These are phyloP conservation scores for Urocynchramus pylzowi DNA, from an alignment of 2,113 vertebrate genomes.

Conservation along the genomic window DNA sequence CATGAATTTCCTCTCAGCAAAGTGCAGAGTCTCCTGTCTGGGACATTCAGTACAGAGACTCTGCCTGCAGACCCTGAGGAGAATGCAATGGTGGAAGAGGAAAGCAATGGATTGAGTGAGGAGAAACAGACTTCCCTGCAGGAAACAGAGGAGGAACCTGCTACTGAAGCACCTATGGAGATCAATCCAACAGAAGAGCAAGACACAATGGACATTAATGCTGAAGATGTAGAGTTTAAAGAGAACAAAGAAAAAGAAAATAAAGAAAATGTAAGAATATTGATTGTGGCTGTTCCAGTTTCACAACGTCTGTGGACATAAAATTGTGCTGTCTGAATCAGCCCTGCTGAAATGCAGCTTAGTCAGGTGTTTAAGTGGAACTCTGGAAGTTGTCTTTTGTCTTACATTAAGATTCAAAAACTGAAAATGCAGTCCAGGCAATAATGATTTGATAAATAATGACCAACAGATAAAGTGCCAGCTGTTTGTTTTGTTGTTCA, in stretches of 20 bases:
- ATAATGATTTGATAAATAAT: neutral
- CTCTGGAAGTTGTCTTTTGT: neutral
- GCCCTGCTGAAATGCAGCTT: neutral
- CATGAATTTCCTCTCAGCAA: conserved; percentile 92
- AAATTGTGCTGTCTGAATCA: neutral
- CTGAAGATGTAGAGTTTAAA: conserved; percentile 47
- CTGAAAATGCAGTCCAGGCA: neutral
- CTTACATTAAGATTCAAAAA: neutral
- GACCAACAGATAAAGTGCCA: neutral
- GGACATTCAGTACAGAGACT: conserved; percentile 75
- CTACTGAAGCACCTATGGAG: conserved; percentile 37
- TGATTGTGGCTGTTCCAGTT: neutral
- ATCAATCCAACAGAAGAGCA: conserved; percentile 51
- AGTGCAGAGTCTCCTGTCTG: conserved; percentile 85
- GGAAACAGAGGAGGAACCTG: conserved; percentile 50
- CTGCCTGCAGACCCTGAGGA: conserved; percentile 72
- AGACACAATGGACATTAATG: conserved; percentile 40
- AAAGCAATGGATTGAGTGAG: conserved; percentile 49
- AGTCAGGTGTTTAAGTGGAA: neutral
- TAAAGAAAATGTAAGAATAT: conserved; percentile 71
- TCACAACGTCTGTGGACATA: rapidly evolving
- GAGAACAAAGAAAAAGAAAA: conserved; percentile 72
- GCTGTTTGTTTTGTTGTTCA: conserved; percentile 17
- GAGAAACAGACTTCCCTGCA: conserved; percentile 46
- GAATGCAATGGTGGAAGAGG: conserved; percentile 18